Base-by-base conservation (phyloP, 2,888 invertebrate genomes). In the Tethea ocularis region DNA sequence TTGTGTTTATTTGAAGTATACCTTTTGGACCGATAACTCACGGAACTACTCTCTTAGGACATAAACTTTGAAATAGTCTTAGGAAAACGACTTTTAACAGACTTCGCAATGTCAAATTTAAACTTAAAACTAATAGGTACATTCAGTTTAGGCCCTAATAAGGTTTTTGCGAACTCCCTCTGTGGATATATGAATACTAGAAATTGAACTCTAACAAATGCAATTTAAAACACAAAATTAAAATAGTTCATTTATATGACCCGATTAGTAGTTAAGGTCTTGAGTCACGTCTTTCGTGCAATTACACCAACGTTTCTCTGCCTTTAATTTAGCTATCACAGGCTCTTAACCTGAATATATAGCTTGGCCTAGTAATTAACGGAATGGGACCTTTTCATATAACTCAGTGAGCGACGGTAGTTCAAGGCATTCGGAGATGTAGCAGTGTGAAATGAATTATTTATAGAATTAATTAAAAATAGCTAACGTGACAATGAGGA, bases 281-380 rank as follows among this genome's bases (percentile, higher is more conserved):
- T 68, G 63, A 82, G 82, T 82, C 84, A 82, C 83, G 80, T 82
- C 73, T 72, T 62, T 58, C 56, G 58, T 68, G 81, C 82, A 87
- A 86, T 87, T 86, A 88, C 84, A 78, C 62, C 77, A 72, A 79
- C 80, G 74, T 79, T 77, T 72, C 82, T 75, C 72, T 75, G 75
- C 76, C 84, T 86, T 83, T 87, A 83, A 88, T 88, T 88, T 83
- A 83, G 83, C 83, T 82, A 86, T 87, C 86, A 80, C 76, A 75
- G 78, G 80, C 80, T 82, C 83, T 84, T 86, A 82, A 79, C 80
- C 77, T 80, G 77, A 84, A 86, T 87, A 83, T 87, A 87, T 84
- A 72, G 80, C 80, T 59, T 69, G 67, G 69, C 61, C 65, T 68
- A 77, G 82, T 84, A 84, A 87, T 87, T 86, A 84, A 82, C 71